Evolutionary conservation across 1,140 invertebrate genomes (phyloP).

Genomic region (Ruditapes philippinarum): DNA sequence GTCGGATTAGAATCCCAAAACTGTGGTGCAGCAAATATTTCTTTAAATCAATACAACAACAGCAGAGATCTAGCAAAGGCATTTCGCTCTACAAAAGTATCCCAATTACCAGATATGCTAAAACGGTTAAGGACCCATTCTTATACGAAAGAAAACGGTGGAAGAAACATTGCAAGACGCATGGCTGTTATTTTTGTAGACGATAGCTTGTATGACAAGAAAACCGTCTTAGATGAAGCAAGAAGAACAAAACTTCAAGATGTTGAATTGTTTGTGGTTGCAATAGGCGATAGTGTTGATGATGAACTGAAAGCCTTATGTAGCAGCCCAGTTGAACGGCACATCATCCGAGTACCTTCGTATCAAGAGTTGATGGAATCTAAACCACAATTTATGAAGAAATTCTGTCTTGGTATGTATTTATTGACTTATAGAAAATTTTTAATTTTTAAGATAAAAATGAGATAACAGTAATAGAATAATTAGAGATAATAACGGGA

Average conservation of each 20-base stretch:
- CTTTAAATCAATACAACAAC: slow-evolving; percentile 7
- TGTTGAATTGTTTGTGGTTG: slow-evolving; percentile 77
- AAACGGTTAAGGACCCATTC: slow-evolving; percentile 65
- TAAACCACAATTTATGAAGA: slow-evolving; percentile 43
- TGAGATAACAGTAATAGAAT: too few species aligned
- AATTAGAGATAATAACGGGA: too few species aligned
- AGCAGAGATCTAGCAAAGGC: slow-evolving; percentile 10
- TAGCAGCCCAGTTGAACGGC: slow-evolving; percentile 66
- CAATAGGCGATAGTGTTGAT: slow-evolving; percentile 71
- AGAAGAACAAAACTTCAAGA: slow-evolving; percentile 67
- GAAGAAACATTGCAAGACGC: slow-evolving; percentile 68
- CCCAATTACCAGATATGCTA: slow-evolving; percentile 25
- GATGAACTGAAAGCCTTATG: slow-evolving; percentile 69
- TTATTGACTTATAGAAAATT: too few species aligned
- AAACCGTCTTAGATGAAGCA: slow-evolving; percentile 69
- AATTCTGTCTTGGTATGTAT: slow-evolving; percentile 51
- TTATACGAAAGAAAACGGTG: slow-evolving; percentile 72
- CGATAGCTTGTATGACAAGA: slow-evolving; percentile 72
- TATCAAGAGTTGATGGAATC: slow-evolving; percentile 60
- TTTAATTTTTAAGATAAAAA: too few species aligned
- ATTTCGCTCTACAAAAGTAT: background rate
- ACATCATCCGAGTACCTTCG: slow-evolving; percentile 74
- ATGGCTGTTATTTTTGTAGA: slow-evolving; percentile 77
- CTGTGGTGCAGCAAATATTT: slow-evolving; percentile 43
- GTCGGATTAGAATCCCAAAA: slow-evolving; percentile 47